Conservation (phyloP, 2,113 vertebrate genomes). For the Crotalus helleri region DNA sequence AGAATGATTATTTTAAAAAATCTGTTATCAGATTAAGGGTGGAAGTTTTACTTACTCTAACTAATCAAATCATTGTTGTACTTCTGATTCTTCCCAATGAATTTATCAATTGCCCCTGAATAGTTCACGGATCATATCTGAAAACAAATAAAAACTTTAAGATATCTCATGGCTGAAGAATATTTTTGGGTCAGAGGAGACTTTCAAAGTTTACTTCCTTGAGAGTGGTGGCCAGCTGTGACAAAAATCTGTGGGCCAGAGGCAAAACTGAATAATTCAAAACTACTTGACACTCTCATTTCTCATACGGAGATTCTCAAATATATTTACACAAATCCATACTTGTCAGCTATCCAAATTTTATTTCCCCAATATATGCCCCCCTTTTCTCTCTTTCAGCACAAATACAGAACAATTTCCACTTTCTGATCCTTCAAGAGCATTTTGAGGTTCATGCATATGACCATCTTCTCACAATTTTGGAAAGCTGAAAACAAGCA, state of each 20-base stretch:
- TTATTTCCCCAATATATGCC: neutral
- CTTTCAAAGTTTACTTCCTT: neutral
- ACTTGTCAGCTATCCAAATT: neutral
- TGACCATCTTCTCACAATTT: neutral
- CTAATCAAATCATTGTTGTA: neutral
- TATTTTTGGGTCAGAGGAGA: neutral
- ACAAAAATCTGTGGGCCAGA: neutral
- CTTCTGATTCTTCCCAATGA: constrained; percentile 5
- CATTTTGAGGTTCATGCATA: neutral
- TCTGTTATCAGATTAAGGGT: neutral
- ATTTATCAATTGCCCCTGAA: constrained; percentile 10
- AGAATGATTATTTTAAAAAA: neutral
- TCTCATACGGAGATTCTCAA: neutral
- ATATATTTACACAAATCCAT: neutral
- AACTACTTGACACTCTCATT: neutral
- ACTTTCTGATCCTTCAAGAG: neutral
- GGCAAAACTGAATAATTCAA: neutral
- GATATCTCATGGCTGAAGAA: too few relatives aligned
- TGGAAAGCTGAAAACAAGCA: neutral
- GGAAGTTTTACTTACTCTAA: neutral
- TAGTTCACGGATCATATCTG: constrained; percentile 6
- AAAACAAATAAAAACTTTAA: neutral
- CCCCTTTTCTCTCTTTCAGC: neutral
- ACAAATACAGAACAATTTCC: neutral
- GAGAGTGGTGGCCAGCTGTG: neutral